Percentiles rank a stretch among this genome's conserved stretches.
Conservation (phyloP, 2,888 invertebrate species). For the Lycophotia porphyrea region DNA sequence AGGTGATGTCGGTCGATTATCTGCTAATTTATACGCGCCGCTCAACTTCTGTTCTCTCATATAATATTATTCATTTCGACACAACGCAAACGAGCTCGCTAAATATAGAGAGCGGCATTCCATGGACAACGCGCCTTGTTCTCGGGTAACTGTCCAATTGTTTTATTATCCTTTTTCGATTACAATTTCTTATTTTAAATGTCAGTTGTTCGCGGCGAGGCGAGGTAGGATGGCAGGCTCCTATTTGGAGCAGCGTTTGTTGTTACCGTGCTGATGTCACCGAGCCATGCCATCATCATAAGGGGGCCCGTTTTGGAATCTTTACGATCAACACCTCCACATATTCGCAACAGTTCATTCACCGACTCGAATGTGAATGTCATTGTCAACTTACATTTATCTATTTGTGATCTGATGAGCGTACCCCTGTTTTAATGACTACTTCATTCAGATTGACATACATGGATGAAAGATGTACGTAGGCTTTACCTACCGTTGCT, state of each 20-base stretch:
- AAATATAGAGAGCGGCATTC: constrained; percentile 87
- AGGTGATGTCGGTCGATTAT: constrained; percentile 86
- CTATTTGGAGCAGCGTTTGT: constrained; percentile 79
- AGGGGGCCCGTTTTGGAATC: constrained; percentile 85
- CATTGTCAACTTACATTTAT: constrained; percentile 80
- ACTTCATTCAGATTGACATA: constrained; percentile 52
- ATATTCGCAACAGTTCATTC: constrained; percentile 86
- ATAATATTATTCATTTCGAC: constrained; percentile 86
- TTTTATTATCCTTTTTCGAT: constrained; percentile 83
- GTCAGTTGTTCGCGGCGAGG: constrained; percentile 72
- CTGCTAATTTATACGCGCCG: constrained; percentile 86
- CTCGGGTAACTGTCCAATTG: constrained; percentile 80
- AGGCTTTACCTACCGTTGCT: constrained; percentile 43
- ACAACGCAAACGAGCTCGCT: constrained; percentile 85
- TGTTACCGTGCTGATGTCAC: constrained; percentile 85
- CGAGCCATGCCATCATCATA: constrained; percentile 79
- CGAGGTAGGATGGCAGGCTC: constrained; percentile 67
- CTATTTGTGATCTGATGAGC: constrained; percentile 73
- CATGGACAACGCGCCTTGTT: constrained; percentile 80
- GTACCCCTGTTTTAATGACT: constrained; percentile 68
- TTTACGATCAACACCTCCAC: constrained; percentile 89
- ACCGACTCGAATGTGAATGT: constrained; percentile 82
- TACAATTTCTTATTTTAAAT: constrained; percentile 82
- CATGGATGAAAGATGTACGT: constrained; percentile 36
- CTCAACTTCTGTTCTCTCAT: constrained; percentile 86